Base-by-base conservation (phyloP, 2,888 invertebrate species). In the Lasiommata megera region DNA sequence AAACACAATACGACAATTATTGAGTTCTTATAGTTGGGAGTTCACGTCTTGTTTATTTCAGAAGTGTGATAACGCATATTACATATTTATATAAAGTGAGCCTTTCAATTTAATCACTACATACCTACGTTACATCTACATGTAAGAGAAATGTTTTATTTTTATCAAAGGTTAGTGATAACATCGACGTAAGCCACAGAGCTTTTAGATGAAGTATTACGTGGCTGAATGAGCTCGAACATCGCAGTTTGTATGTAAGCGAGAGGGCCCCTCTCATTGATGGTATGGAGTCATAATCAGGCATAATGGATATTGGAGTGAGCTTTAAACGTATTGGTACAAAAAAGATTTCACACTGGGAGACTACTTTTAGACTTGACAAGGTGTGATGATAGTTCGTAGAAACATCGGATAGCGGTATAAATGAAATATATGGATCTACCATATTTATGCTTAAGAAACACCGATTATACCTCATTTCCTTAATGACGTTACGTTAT, bases 161-260 rank as follows among this genome's bases (percentile, higher is more conserved):
- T 29, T 38, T 37, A 50, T 28, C 37, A 38, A 46, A 41, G 52
- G 29, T 64, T 66, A 75, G 74, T 72, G 80, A 79, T 81, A 82
- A 76, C 76, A 75, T 76, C 74, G 58, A 61, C 52, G 63, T 48
- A 61, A 70, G 67, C 77, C 72, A 69, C 72, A 73, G 74, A 70
- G 77, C 74, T 77, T 77, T 77, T 67, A 77, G 78, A 80, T 82
- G 78, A 83, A 80, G 77, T 77, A 79, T 79, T 73, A 75, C 69
- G 65, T 60, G 61, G 69, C 54, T 72, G 76, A 75, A 77, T 77
- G 71, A 72, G 72, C 69, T 56, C 65, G 68, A 77, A 74, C 69
- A 67, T 68, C 72, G 77, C 79, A 76, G 80, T 86, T 87, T 82
- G 77, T 83, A 86, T 87, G 83, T 84, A 81, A 71, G 64, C 60